These are phyloP conservation scores for Podilymbus podiceps DNA, from an alignment of 2,113 vertebrate species.

Conservation along the genomic window DNA sequence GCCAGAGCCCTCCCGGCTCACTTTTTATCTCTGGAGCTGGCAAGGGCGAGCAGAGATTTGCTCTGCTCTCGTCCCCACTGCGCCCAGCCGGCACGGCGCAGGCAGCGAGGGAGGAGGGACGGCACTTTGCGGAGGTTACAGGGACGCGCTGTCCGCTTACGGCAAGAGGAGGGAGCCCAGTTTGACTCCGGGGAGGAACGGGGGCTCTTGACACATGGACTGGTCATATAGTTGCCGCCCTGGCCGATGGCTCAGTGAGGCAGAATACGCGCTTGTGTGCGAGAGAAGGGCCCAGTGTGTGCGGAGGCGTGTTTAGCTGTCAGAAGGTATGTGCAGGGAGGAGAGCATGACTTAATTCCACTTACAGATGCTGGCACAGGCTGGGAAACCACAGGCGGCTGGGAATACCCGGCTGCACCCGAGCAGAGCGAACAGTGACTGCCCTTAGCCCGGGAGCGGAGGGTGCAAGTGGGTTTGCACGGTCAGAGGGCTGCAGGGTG, in stretches of 20 bases:
- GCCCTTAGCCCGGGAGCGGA: not conserved
- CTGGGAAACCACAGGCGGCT: not conserved
- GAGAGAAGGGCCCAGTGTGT: not conserved
- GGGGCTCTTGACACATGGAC: not conserved
- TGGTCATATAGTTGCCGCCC: not conserved
- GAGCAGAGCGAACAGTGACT: accelerated
- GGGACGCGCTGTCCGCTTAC: accelerated
- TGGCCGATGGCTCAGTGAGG: not conserved
- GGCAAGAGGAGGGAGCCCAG: not conserved
- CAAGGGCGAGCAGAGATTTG: not conserved
- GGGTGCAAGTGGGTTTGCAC: not conserved
- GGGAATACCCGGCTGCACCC: not conserved
- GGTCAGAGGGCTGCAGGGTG: not conserved
- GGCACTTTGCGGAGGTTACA: not conserved
- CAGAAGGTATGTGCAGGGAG: not conserved
- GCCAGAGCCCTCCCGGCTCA: not conserved
- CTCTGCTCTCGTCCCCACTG: not conserved
- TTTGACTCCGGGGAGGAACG: not conserved
- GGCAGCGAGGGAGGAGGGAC: not conserved
- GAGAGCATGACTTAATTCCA: not conserved
- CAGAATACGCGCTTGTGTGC: not conserved
- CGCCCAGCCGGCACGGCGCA: not conserved
- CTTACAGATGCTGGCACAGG: not conserved
- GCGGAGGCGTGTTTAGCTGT: not conserved
- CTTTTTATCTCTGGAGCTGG: not conserved